Conservation (phyloP, 2,113 vertebrate genomes). For the Coptodon rendalli region DNA sequence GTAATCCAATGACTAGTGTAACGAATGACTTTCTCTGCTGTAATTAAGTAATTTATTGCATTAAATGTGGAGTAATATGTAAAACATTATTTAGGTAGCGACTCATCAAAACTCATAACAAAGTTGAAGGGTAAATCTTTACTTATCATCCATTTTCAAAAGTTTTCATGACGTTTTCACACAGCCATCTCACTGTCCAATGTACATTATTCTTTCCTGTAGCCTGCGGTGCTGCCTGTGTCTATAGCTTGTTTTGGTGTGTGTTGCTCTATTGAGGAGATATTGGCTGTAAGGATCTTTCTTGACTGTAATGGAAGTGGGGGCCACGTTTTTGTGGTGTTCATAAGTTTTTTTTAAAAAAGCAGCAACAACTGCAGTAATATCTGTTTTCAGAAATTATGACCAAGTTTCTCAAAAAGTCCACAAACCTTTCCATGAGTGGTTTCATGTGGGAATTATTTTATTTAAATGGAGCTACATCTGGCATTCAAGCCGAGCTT, state of each 20-base stretch:
- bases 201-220: not conserved
- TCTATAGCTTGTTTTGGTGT: not conserved
- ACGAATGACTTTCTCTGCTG: not conserved
- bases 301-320: not conserved
- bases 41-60: not conserved
- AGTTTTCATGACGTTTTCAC: not conserved
- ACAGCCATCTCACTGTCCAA: not conserved
- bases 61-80: not conserved
- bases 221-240: not conserved
- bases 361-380: not conserved
- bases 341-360: not conserved
- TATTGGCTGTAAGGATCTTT: not conserved
- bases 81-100: not conserved
- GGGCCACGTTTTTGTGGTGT: not conserved
- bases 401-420: not conserved
- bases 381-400: not conserved
- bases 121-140: not conserved
- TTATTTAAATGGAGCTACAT: not conserved
- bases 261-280: not conserved
- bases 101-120: not conserved
- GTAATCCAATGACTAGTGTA: not conserved
- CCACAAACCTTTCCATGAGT: not conserved
- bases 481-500: not conserved
- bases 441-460: not conserved
- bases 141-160: not conserved